Conservation (phyloP, 1,140 invertebrate genomes). For the Hyles vespertilio region DNA sequence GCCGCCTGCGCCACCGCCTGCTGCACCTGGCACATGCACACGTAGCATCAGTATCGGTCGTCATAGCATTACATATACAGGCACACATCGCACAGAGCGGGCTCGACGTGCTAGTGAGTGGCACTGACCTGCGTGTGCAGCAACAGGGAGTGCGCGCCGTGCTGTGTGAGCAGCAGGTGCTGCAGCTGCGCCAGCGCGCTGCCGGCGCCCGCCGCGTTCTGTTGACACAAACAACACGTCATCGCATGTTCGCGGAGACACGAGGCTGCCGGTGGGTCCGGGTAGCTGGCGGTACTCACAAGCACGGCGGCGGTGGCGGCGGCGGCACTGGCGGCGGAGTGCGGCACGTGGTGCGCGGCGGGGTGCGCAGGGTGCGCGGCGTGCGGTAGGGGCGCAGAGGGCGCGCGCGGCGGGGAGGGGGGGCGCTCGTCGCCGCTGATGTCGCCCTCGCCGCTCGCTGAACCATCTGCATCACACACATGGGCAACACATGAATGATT, state of each 20-base stretch:
- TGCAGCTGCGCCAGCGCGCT: slow-evolving; percentile 63
- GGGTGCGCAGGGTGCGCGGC: slow-evolving; percentile 28
- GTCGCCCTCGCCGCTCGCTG: slow-evolving; percentile 62
- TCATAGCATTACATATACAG: too few species aligned
- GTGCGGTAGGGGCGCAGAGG: slow-evolving; percentile 34
- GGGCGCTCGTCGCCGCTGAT: slow-evolving; percentile 56
- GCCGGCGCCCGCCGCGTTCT: slow-evolving; percentile 57
- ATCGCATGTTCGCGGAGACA: background rate
- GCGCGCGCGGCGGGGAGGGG: slow-evolving; percentile 37
- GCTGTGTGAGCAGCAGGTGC: slow-evolving; percentile 60
- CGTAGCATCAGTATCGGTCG: too few species aligned
- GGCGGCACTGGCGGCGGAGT: slow-evolving; percentile 31
- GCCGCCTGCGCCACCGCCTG: slow-evolving; percentile 89
- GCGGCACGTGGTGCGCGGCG: slow-evolving; percentile 24
- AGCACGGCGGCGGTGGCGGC: slow-evolving; percentile 48
- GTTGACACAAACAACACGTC: slow-evolving; percentile 13
- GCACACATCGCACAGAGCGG: background rate
- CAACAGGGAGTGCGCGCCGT: slow-evolving; percentile 63
- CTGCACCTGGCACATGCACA: slow-evolving; percentile 52
- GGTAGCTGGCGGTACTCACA: slow-evolving; percentile 27
- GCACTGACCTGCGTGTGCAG: slow-evolving; percentile 54
- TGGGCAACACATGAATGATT: too few species aligned
- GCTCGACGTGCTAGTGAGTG: background rate
- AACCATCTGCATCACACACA: slow-evolving; percentile 43
- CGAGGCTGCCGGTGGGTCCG: background rate